These are phyloP conservation scores for Blastobasis lacticolella DNA, from an alignment of 2,888 invertebrate species.

Conservation along the genomic window DNA sequence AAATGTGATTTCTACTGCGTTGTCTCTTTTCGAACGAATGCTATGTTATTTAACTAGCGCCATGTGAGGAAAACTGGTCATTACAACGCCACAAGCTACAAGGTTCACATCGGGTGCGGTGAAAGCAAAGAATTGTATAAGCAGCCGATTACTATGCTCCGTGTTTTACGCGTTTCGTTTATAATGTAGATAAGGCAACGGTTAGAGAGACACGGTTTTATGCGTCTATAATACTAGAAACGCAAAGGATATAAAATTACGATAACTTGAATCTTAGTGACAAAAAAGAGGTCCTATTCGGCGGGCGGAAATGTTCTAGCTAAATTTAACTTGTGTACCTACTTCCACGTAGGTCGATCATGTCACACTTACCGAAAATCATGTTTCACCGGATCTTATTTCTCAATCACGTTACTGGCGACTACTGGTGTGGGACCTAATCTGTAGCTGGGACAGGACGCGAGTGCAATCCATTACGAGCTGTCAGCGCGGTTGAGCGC, in stretches of 20 bases:
- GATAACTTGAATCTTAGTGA: too few species aligned
- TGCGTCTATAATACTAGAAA: not conserved
- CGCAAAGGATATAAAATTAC: not conserved
- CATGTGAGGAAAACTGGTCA: slow-evolving; percentile 34
- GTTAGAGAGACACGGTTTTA: not conserved
- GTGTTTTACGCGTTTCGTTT: not conserved
- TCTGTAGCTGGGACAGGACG: slow-evolving; percentile 20
- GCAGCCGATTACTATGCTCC: slow-evolving; percentile 23
- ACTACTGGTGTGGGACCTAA: too few species aligned
- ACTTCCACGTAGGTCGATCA: too few species aligned
- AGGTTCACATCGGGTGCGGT: slow-evolving; percentile 34
- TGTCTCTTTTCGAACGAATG: too few species aligned
- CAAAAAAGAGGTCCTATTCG: too few species aligned
- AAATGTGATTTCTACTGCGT: too few species aligned
- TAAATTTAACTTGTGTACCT: too few species aligned
- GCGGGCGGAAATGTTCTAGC: too few species aligned
- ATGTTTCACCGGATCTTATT: too few species aligned
- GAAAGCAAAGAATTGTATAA: slow-evolving; percentile 62
- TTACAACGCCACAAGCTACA: slow-evolving; percentile 31
- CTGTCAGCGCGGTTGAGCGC: slow-evolving; percentile 52
- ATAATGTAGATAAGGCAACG: not conserved
- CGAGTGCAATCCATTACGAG: slow-evolving; percentile 54
- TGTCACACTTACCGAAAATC: too few species aligned
- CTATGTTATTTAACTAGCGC: too few species aligned
- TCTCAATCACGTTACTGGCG: too few species aligned